A percentile compares a stretch with the other conserved stretches of the same genome.
Evolutionary conservation across 2,113 vertebrate species (phyloP).

Genomic region (Takifugu bimaculatus): DNA sequence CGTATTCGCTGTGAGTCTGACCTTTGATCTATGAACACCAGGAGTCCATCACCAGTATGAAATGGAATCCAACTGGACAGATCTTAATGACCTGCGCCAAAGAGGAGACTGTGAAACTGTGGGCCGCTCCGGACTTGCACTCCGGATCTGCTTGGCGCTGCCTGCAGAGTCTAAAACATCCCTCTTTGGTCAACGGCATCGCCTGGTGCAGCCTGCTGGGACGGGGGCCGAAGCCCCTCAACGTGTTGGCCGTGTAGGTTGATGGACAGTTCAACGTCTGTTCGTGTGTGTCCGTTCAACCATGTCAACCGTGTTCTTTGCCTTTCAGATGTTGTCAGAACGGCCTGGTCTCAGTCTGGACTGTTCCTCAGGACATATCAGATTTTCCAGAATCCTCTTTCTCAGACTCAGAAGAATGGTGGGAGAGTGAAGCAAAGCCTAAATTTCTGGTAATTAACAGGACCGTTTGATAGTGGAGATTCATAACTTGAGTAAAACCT

Average conservation of each 20-base stretch:
- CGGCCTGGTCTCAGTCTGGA: constrained; percentile 93
- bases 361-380: constrained; percentile 80
- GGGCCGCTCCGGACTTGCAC: constrained; percentile 69
- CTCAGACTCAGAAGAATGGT: constrained; percentile 81
- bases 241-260: constrained; percentile 87
- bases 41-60: constrained; percentile 87
- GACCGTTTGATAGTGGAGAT: background rate
- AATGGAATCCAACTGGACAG: constrained; percentile 88
- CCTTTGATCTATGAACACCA: constrained; percentile 35
- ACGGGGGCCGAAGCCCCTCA: constrained; percentile 78
- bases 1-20: background rate
- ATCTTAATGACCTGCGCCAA: constrained; percentile 92
- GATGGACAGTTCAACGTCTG: background rate
- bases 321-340: constrained; percentile 89
- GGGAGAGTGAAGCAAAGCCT: constrained; percentile 79
- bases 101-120: constrained; percentile 91
- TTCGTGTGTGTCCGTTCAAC: background rate
- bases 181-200: constrained; percentile 82
- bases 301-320: constrained; percentile 8
- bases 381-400: constrained; percentile 70
- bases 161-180: constrained; percentile 82
- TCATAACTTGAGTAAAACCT: background rate
- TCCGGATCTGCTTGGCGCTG: constrained; percentile 78
- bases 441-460: constrained; percentile 52
- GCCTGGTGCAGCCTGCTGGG: constrained; percentile 86